A percentile compares a stretch with the other conserved stretches of the same genome.
These are phyloP conservation scores for Neolamprologus sp. DNA, from an alignment of 2,113 vertebrate species.

Conservation along the genomic window DNA sequence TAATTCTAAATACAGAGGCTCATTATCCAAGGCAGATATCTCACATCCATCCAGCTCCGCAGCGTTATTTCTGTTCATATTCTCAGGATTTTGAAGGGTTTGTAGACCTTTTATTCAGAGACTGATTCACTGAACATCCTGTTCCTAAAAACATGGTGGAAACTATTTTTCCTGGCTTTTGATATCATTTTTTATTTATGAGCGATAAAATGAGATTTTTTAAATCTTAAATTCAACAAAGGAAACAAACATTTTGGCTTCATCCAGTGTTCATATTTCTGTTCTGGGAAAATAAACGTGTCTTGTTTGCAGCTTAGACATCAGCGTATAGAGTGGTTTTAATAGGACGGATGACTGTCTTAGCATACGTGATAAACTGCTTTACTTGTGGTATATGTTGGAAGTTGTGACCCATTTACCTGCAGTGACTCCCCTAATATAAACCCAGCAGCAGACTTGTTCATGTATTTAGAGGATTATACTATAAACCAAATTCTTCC, in stretches of 20 bases:
- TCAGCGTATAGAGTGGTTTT: accelerated
- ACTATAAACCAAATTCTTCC: neutral
- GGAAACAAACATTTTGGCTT: neutral
- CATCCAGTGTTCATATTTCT: neutral
- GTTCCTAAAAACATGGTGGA: neutral
- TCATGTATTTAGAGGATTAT: neutral
- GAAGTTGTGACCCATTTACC: neutral
- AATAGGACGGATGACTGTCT: accelerated
- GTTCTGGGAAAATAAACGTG: neutral
- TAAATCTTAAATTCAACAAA: neutral
- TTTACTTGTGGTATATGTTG: accelerated
- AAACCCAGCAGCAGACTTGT: neutral
- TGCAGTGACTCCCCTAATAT: neutral
- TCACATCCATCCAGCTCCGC: neutral
- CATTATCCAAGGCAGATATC: neutral
- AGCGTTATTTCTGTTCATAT: neutral
- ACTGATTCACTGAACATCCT: neutral
- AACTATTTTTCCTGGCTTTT: neutral
- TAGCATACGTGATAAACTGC: neutral
- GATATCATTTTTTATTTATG: neutral
- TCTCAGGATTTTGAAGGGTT: neutral
- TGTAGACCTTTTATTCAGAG: neutral
- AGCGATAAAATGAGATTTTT: neutral
- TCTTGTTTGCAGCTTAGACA: neutral
- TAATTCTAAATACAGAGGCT: neutral